phyloP scores from a whole-genome alignment of 2,113 vertebrate species.

The Myiozetetes cayanensis region DNA sequence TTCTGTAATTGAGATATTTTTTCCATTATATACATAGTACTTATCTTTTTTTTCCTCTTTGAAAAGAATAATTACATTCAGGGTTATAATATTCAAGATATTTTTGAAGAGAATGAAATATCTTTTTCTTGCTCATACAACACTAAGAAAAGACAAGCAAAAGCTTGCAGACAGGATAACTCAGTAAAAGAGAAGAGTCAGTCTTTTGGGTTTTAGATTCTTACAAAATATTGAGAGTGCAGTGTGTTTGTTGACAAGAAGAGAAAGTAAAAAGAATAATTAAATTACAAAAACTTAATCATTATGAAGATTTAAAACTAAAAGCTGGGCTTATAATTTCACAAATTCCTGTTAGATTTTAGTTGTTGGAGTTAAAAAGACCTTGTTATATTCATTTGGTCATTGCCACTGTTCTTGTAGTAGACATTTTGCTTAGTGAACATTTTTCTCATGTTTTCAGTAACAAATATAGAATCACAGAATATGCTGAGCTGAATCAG shows the following conservation, averaged over 20 bases:
- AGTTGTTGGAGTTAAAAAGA: neutral
- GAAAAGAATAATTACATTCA: neutral
- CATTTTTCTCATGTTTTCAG: neutral
- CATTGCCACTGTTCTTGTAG: neutral
- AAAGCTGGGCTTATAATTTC: neutral
- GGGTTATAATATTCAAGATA: neutral
- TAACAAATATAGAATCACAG: neutral
- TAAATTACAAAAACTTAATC: neutral
- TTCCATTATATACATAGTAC: neutral
- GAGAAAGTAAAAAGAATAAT: neutral
- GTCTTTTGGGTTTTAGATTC: neutral
- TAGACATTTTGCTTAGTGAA: neutral
- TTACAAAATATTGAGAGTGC: neutral
- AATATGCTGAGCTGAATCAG: neutral
- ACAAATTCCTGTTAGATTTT: neutral
- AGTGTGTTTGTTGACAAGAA: neutral
- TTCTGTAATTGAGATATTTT: neutral
- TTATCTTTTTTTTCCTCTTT: neutral
- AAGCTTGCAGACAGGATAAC: neutral
- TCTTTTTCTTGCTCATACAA: neutral
- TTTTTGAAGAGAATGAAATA: neutral
- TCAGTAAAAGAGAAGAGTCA: neutral
- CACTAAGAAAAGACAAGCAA: neutral
- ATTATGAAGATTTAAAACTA: neutral
- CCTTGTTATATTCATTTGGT: neutral